Evolutionary conservation across 2,113 vertebrate species (phyloP).

Genomic region (Pituophis catenifer): DNA sequence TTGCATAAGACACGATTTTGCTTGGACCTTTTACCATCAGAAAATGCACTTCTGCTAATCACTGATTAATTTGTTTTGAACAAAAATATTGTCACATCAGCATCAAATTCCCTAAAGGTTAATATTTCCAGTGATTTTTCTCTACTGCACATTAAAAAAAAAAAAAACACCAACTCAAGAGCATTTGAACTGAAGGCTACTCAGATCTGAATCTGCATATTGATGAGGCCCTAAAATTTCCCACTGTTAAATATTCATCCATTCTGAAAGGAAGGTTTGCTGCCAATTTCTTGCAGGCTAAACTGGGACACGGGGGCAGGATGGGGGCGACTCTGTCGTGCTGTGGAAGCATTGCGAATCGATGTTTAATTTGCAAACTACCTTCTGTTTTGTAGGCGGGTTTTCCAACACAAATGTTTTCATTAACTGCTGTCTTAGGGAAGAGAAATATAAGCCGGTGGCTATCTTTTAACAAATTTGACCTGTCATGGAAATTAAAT

Average conservation of each 20-base stretch:
- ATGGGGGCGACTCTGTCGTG: not conserved
- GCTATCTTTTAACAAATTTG: not conserved
- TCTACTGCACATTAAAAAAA: not conserved
- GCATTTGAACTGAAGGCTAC: not conserved
- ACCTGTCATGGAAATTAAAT: not conserved
- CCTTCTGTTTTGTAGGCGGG: not conserved
- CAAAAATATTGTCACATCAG: conserved; percentile 4
- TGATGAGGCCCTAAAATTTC: not conserved
- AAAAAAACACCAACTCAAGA: not conserved
- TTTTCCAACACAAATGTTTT: fast-evolving
- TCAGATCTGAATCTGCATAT: not conserved
- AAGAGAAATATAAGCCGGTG: not conserved
- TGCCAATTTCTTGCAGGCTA: not conserved
- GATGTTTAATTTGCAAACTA: not conserved
- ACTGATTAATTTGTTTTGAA: conserved; percentile 3
- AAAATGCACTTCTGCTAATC: not conserved
- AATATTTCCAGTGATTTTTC: not conserved
- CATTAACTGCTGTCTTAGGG: not conserved
- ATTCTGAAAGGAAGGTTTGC: not conserved
- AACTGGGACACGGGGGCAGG: not conserved
- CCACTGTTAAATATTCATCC: not conserved
- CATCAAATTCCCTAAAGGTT: not conserved
- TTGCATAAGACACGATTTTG: not conserved
- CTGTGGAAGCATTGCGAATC: not conserved
- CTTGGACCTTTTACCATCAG: not conserved